These are phyloP conservation scores for Daktulosphaira vitifoliae DNA, from an alignment of 1,140 invertebrate species.

Conservation along the genomic window DNA sequence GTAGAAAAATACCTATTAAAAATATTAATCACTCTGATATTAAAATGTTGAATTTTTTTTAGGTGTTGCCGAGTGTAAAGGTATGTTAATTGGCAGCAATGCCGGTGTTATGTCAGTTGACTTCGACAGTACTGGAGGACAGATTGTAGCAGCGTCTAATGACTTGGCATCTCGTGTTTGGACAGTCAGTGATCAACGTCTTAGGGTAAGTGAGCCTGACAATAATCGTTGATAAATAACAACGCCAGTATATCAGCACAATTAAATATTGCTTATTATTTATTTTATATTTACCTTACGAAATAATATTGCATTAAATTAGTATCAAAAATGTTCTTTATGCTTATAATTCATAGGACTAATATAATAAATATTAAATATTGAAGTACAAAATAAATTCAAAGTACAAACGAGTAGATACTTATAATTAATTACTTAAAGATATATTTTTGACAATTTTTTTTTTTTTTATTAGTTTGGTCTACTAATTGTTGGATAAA, in stretches of 20 bases:
- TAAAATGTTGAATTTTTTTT: conserved; percentile 3
- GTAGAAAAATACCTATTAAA: conserved; percentile 46
- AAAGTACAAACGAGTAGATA: too few relatives aligned
- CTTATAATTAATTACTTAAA: too few relatives aligned
- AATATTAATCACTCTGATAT: too few relatives aligned
- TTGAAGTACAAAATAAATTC: too few relatives aligned
- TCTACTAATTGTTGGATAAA: too few relatives aligned
- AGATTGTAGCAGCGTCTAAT: conserved; percentile 83
- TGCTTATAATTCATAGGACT: too few relatives aligned
- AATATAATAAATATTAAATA: too few relatives aligned
- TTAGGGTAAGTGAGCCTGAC: conserved; percentile 87
- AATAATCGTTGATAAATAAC: neutral
- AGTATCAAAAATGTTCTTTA: neutral
- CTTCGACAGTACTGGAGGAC: conserved; percentile 79
- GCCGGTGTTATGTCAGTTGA: conserved; percentile 90
- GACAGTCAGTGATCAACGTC: conserved; percentile 78
- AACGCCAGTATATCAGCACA: neutral
- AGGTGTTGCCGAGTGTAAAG: conserved; percentile 61
- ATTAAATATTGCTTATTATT: conserved; percentile 3
- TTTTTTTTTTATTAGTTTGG: too few relatives aligned
- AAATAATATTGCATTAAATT: conserved; percentile 3
- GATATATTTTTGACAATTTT: too few relatives aligned
- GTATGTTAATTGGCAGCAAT: conserved; percentile 79
- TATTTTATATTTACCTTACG: conserved; percentile 2
- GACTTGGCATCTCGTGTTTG: conserved; percentile 92